Evolutionary conservation across 2,113 vertebrate genomes (phyloP), one percentile per base, ranked within the genome.

Genomic region (Haemorhous mexicanus): DNA sequence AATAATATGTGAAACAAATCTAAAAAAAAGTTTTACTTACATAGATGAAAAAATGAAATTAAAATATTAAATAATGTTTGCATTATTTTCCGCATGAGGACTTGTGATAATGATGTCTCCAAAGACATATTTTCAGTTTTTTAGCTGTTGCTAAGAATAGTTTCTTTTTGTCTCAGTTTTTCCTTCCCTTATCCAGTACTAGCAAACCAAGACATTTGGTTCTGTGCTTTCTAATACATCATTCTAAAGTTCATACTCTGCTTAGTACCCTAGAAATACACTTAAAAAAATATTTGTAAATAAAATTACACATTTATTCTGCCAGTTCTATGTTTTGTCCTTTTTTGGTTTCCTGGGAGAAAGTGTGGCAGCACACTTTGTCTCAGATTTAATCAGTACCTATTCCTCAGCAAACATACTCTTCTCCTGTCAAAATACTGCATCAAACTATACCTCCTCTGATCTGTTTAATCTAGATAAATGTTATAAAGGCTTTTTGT

Each of bases 391-490:
- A 78, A 95, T 96, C 80, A 47, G 72, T 84, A 72, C 66, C n/a
- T 89, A 64, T 87, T 90, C 63, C 84, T 79, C 41, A 79, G 79
- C 93, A 93, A 94, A 92, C 52, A 39, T 47, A 35, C 50, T 75
- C 88, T 94, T 50, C 19, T 33, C 78, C 84, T 94, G 87, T 94
- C 91, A 93, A 94, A 96, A 95, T 95, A 97, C 76, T 86, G 90
- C 81, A 89, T 89, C 84, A 81, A 47, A 27, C 68, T 66, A 23
- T 93, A 86, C 94, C 95, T 96, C 37, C 79, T 91, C 81, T 92
- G 81, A 67, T 87, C 88, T 91, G 72, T 84, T 95, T 96, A 97
- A 96, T 96, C 93, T 89, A 93, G 96, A 97, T 97, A 95, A 95
- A 93, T 95, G 87, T 74, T 95, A 55, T 12, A 75, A 93, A 90